These are phyloP conservation scores for Mimachlamys varia DNA, from an alignment of 2,888 invertebrate species.

Conservation along the genomic window DNA sequence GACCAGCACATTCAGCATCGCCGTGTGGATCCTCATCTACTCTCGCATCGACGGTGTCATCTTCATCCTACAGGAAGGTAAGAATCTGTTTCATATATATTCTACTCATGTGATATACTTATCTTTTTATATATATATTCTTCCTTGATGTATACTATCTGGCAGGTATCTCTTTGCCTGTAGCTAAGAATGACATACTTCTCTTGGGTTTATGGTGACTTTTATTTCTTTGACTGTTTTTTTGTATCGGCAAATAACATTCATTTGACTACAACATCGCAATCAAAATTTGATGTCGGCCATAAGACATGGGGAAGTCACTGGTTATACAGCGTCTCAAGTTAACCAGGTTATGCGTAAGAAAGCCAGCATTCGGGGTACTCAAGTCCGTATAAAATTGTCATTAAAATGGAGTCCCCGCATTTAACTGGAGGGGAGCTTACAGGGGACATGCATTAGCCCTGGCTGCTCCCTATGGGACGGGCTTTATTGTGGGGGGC, in stretches of 20 bases:
- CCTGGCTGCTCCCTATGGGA: neutral
- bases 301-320: slow-evolving; percentile 36
- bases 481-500: slow-evolving; percentile 13
- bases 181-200: slow-evolving; percentile 45
- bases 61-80: neutral
- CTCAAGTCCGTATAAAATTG: slow-evolving; percentile 50
- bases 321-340: neutral
- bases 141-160: neutral
- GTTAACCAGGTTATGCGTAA: slow-evolving; percentile 28
- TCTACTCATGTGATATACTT: neutral
- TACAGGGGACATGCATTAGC: slow-evolving; percentile 23
- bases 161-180: slow-evolving; percentile 1
- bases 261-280: slow-evolving; percentile 43
- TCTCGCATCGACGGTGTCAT: neutral
- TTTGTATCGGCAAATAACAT: slow-evolving; percentile 43
- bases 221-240: slow-evolving; percentile 47
- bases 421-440: slow-evolving; percentile 44
- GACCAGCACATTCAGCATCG: neutral
- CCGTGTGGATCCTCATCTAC: neutral
- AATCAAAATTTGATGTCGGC: slow-evolving; percentile 50
- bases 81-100: neutral
- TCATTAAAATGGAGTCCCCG: slow-evolving; percentile 48
- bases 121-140: neutral
- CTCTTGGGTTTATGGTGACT: slow-evolving; percentile 42
- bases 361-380: slow-evolving; percentile 38